Base-by-base conservation (phyloP, 2,888 invertebrate species). In the Eumerus sabulonum region DNA sequence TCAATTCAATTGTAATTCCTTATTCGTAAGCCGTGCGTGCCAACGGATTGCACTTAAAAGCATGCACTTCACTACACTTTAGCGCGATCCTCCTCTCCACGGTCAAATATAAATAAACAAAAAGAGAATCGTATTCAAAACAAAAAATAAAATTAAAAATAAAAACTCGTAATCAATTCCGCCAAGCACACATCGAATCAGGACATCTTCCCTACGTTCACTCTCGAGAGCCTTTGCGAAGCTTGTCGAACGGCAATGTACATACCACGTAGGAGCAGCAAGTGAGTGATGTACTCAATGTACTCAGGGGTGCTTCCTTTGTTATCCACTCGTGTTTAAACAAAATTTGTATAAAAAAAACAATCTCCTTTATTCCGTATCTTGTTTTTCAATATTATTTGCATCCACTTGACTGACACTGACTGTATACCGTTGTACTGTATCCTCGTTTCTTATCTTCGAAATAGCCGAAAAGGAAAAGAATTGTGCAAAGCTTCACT, bases 1-100 rank as follows among this genome's bases (percentile, higher is more conserved):
- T 59, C 18, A 73, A 79, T 79, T 79, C 73, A 73, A 79, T 68
- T 79, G 68, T 40, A 59, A 77, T 72, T 77, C 72, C 56, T 72
- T 73, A 63, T 72, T 63, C 57, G 66, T 77, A 77, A 67, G 67
- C 71, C 76, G 71, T 72, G 67, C 72, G 72, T 67, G 66, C 60
- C 56, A 40, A 62, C 45, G 56, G 62, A 57, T 53, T 72, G 68
- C 79, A 79, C 73, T 79, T 66, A 50, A 79, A 74, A 73, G 44
- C 64, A 54, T 79, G 68, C 79, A 73, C 63, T 71, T 60, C 67
- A 79, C 79, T 79, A 48, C 68, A 64, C 66, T 62, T 51, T 51
- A 66, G 50, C 44, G 9, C 35, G 18, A 38, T 54, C 47, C 36
- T 42, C 57, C 40, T 42, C 57, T 27, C 50, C 40, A 27, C 27